These are phyloP conservation scores for Xyliphius kryptos DNA, from an alignment of 2,113 vertebrate species.

Conservation along the genomic window DNA sequence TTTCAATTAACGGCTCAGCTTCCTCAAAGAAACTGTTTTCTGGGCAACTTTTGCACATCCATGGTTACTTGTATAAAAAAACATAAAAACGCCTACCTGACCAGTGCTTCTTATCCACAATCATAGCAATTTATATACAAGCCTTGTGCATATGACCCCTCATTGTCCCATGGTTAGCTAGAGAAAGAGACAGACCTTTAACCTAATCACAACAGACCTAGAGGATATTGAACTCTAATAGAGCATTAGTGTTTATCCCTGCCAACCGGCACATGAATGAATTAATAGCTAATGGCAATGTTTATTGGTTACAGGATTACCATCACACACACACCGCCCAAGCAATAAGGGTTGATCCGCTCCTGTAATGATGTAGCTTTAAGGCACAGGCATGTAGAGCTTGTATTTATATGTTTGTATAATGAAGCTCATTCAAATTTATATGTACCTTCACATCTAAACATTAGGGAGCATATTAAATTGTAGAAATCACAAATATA, in stretches of 20 bases:
- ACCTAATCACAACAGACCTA: conserved; percentile 27
- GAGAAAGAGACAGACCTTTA: conserved; percentile 25
- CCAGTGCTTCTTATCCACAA: conserved; percentile 6
- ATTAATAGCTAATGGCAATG: conserved; percentile 40
- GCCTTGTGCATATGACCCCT: conserved; percentile 31
- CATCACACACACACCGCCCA: conserved; percentile 22
- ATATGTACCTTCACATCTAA: conserved; percentile 6
- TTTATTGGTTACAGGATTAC: conserved; percentile 36
- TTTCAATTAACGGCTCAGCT: too few relatives aligned
- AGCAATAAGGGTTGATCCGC: conserved; percentile 37
- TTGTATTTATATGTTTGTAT: neutral
- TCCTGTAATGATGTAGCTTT: conserved; percentile 30
- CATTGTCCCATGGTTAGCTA: conserved; percentile 45
- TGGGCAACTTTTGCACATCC: too few relatives aligned
- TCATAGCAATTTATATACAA: conserved; percentile 23
- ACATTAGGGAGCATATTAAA: conserved; percentile 11
- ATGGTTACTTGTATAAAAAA: too few relatives aligned
- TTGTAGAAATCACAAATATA: conserved; percentile 14
- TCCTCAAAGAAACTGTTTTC: too few relatives aligned
- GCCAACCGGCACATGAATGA: conserved; percentile 19
- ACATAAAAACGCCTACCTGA: too few relatives aligned
- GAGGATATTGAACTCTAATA: conserved; percentile 26
- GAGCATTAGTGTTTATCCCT: conserved; percentile 11
- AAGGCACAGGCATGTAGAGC: conserved; percentile 27
- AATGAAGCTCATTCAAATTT: conserved; percentile 1